These are phyloP conservation scores for Mus pahari DNA, from an alignment of 2,113 vertebrate genomes.

Conservation along the genomic window DNA sequence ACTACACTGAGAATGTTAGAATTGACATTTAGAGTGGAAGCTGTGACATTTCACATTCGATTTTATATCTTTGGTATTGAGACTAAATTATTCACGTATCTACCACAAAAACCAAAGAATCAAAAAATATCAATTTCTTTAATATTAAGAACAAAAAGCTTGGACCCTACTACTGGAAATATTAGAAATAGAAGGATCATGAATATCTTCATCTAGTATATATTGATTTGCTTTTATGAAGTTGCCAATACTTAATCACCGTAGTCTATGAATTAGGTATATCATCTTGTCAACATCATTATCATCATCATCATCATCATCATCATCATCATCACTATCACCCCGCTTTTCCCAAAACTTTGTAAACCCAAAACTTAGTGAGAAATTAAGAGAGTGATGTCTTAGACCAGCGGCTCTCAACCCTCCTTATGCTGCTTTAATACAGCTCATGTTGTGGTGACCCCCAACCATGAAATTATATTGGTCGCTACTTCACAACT, in stretches of 20 bases:
- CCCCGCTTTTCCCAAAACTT: not conserved
- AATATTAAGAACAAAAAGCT: not conserved
- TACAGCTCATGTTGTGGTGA: not conserved
- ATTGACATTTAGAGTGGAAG: not conserved
- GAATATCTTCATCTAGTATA: not conserved
- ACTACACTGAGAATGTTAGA: not conserved
- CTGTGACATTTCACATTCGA: not conserved
- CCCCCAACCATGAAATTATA: not conserved
- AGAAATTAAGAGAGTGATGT: not conserved
- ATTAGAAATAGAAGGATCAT: constrained; percentile 1
- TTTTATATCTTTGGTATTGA: not conserved
- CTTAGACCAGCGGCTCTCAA: not conserved
- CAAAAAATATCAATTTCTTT: not conserved
- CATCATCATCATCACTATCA: not conserved
- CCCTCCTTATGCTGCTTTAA: not conserved
- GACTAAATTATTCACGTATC: not conserved
- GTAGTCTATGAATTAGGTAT: not conserved
- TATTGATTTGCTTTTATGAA: constrained; percentile 25
- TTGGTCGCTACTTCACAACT: not conserved
- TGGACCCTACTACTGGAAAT: constrained; percentile 1
- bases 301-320: not conserved
- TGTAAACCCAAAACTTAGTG: not conserved
- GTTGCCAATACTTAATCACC: not conserved
- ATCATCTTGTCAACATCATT: not conserved
- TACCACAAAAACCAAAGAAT: not conserved